Percentiles rank a stretch among this genome's conserved stretches.
Evolutionary conservation across 2,113 vertebrate genomes (phyloP).

Genomic region (Chionodraco myersi): DNA sequence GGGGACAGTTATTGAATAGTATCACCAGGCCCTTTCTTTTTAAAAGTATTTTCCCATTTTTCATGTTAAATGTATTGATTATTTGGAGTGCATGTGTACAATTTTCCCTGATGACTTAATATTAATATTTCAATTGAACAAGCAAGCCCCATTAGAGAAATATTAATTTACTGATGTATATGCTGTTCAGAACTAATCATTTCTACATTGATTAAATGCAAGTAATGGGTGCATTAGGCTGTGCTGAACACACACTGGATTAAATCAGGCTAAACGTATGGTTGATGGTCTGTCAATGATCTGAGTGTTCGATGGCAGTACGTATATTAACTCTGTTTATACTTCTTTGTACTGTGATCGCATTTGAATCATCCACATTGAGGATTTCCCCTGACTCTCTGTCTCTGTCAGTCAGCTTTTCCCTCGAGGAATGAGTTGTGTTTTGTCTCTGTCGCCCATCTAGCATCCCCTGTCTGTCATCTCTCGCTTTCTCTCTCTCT

Average conservation of each 20-base stretch:
- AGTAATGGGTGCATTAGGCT: slow-evolving; percentile 55
- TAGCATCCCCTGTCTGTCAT: neutral
- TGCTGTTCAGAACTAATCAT: slow-evolving; percentile 30
- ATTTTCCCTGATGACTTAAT: neutral
- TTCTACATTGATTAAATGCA: slow-evolving; percentile 49
- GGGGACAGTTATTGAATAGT: no score
- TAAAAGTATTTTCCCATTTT: no score
- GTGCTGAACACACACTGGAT: slow-evolving; percentile 28
- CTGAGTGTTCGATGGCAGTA: slow-evolving; percentile 25
- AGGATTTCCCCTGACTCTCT: slow-evolving; percentile 5
- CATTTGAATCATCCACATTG: slow-evolving; percentile 6
- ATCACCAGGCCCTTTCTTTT: no score
- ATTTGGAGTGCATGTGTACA: neutral
- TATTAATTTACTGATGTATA: slow-evolving; percentile 23
- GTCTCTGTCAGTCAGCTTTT: slow-evolving; percentile 21
- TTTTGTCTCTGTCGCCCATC: slow-evolving; percentile 1
- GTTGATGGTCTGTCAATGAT: slow-evolving; percentile 30
- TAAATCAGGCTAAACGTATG: slow-evolving; percentile 23
- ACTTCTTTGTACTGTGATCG: slow-evolving; percentile 19
- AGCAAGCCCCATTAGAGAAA: slow-evolving; percentile 6
- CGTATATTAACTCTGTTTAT: slow-evolving; percentile 21
- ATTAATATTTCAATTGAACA: neutral
- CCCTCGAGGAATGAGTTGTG: slow-evolving; percentile 4
- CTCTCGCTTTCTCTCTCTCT: no score
- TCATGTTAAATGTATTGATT: neutral